phyloP scores from a whole-genome alignment of 2,797 vertebrate genomes.

The Myripristis jacobus region DNA sequence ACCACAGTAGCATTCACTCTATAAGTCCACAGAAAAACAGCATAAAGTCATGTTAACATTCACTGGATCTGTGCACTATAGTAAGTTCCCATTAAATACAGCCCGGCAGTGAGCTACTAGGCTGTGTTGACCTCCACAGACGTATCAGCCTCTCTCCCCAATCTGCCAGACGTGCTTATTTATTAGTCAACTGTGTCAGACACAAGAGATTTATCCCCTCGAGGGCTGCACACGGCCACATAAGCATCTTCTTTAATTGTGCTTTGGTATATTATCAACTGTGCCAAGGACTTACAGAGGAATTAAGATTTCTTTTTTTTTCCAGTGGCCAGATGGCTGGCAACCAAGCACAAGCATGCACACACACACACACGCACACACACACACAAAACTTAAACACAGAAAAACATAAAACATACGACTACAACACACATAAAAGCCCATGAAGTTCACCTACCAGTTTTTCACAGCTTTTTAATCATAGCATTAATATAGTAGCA shows the following conservation, averaged over 20 bases:
- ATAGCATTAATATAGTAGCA: constrained; percentile 11
- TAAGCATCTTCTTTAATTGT: constrained; percentile 62
- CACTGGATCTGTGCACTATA: background rate
- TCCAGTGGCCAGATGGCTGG: constrained; percentile 21
- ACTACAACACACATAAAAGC: background rate
- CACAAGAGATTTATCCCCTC: constrained; percentile 47
- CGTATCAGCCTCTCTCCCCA: constrained; percentile 15
- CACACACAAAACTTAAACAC: background rate
- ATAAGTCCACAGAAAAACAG: background rate
- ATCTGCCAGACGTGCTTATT: constrained; percentile 46
- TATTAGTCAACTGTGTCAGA: constrained; percentile 68
- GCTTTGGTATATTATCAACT: constrained; percentile 44
- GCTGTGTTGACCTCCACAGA: constrained; percentile 55
- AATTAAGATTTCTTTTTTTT: constrained; percentile 24
- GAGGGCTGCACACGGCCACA: constrained; percentile 32
- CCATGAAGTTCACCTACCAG: background rate
- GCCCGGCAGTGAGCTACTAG: constrained; percentile 16
- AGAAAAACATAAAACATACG: constrained; percentile 17
- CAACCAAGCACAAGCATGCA: constrained; percentile 9
- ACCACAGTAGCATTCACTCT: background rate
- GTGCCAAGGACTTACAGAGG: constrained; percentile 33
- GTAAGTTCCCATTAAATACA: background rate
- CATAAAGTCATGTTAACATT: background rate
- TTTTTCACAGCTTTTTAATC: background rate
- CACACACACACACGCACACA: constrained; percentile 3